These are phyloP conservation scores for Nomia melanderi DNA, from an alignment of 1,140 invertebrate genomes.

Conservation along the genomic window DNA sequence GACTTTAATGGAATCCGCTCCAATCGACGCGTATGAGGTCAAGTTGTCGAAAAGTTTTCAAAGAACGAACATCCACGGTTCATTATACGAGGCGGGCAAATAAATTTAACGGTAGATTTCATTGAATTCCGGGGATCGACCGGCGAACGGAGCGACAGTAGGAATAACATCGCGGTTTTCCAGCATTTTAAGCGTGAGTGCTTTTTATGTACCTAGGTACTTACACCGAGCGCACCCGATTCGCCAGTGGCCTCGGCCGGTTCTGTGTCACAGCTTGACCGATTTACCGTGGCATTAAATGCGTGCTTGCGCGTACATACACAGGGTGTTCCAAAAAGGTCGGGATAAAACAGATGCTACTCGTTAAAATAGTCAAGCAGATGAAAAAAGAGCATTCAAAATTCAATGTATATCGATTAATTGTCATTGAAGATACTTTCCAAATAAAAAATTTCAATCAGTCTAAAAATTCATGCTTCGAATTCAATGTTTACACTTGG, in stretches of 20 bases:
- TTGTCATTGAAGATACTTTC: too few relatives aligned
- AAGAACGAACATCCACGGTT: too few relatives aligned
- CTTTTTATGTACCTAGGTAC: slow-evolving; percentile 15
- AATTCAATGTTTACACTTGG: too few relatives aligned
- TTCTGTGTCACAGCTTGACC: slow-evolving; percentile 50
- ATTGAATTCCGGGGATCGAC: neutral
- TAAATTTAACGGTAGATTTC: neutral
- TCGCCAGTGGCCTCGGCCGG: neutral
- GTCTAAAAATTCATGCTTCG: too few relatives aligned
- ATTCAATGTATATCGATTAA: too few relatives aligned
- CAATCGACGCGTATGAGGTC: too few relatives aligned
- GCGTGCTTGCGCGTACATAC: slow-evolving; percentile 40
- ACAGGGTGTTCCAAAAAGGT: neutral
- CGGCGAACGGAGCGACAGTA: neutral
- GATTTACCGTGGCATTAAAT: slow-evolving; percentile 60
- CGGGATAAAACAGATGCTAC: too few relatives aligned
- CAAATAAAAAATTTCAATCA: too few relatives aligned
- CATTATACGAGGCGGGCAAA: neutral
- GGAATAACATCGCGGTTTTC: slow-evolving; percentile 1
- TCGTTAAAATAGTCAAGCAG: too few relatives aligned
- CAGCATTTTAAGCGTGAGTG: neutral
- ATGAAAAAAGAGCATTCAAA: too few relatives aligned
- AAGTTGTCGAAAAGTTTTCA: too few relatives aligned
- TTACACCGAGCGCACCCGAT: slow-evolving; percentile 13
- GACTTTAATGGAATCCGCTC: too few relatives aligned